Evolutionary conservation across 2,797 vertebrate genomes (phyloP), one percentile per base, ranked within the genome.

Genomic region (Danio tinwini): DNA sequence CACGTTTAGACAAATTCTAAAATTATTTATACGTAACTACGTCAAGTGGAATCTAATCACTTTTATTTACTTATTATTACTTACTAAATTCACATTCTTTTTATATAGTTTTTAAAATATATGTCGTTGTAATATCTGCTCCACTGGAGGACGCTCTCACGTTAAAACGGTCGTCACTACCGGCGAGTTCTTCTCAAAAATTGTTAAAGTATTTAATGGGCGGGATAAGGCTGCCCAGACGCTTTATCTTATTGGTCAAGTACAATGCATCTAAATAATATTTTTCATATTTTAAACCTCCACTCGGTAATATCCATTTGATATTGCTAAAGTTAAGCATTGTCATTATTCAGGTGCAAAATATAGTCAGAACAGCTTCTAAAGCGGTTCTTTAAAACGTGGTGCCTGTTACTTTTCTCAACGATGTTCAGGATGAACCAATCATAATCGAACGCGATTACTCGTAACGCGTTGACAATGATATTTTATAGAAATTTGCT

Each of bases 381-480:
- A 21, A 55, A 44, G 37, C 11, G 0, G 3, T 2, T 5, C 5
- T 14, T 6, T 19, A 6, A 2, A 44, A 1, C 16, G n/a, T 63
- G 70, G 2, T 11, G 14, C 6, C 19, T 2, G 58, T 63, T 39
- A 74, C 58, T 63, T 63, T 74, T 74, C 56, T 75, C n/a, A 0
- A 7, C 73, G 12, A 19, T 21, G 37, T 2, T 10, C 0, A 19
- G 0, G 5, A 21, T 7, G 44, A 5, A 40, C 59, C 47, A 63
- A 16, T 75, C n/a, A 52, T 12, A 5, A 19, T 16, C 2, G 6
- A 21, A 29, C 59, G 3, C 4, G 10, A 55, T 55, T 42, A 42
- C 50, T 39, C 52, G 12, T 5, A 9, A 9, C 5, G 4, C 4
- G 3, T 13, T 47, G 37, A 13, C 3, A 21, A 14, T n/a, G 4